A percentile compares a stretch with the other conserved stretches of the same genome.
These are phyloP conservation scores for Lamellibrachia satsuma DNA, from an alignment of 2,888 invertebrate genomes.

Conservation along the genomic window DNA sequence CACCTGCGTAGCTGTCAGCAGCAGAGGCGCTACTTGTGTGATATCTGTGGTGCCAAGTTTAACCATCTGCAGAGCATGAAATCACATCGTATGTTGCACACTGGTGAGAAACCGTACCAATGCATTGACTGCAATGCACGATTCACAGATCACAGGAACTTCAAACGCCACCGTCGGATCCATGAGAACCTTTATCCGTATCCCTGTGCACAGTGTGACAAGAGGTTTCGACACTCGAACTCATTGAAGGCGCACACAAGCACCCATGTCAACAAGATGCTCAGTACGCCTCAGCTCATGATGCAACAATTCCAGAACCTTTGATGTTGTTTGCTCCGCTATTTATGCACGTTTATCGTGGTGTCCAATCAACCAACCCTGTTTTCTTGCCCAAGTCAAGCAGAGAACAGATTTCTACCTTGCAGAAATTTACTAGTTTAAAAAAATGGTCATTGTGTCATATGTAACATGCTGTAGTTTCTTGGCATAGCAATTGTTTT, in stretches of 20 bases:
- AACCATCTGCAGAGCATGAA: slow-evolving; percentile 47
- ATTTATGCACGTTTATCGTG: not conserved
- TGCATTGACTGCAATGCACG: slow-evolving; percentile 46
- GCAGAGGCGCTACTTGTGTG: slow-evolving; percentile 48
- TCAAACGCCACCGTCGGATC: slow-evolving; percentile 50
- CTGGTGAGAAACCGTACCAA: slow-evolving; percentile 48
- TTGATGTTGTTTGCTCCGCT: not conserved
- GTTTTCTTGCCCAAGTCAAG: not conserved
- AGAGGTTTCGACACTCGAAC: slow-evolving; percentile 52
- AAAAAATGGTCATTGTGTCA: not conserved
- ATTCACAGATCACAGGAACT: slow-evolving; percentile 53
- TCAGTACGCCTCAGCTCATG: not conserved
- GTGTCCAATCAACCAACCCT: not conserved
- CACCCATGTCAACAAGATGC: slow-evolving; percentile 24
- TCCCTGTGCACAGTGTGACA: slow-evolving; percentile 48
- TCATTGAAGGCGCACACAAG: slow-evolving; percentile 49
- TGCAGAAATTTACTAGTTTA: not conserved
- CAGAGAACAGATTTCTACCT: not conserved
- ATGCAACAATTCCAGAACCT: slow-evolving; percentile 2
- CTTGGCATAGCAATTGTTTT: not conserved
- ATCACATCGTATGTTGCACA: slow-evolving; percentile 44
- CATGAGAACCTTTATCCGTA: slow-evolving; percentile 51
- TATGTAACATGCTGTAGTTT: not conserved
- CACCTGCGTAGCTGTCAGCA: slow-evolving; percentile 47
- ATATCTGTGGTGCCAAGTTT: slow-evolving; percentile 49